phyloP scores from a whole-genome alignment of 2,888 invertebrate genomes.

The Lamproptera curius region DNA sequence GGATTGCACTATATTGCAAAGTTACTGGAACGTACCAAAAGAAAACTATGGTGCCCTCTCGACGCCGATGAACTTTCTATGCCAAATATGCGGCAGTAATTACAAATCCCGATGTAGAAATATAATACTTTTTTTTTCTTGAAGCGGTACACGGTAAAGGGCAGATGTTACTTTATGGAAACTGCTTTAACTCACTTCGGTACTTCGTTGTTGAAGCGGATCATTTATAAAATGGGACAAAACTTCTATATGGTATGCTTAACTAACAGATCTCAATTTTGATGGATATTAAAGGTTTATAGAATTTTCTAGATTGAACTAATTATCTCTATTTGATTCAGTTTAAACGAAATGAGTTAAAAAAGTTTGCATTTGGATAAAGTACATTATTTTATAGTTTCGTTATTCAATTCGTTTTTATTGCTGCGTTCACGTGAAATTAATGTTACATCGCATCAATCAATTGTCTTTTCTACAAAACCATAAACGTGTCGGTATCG shows the following conservation, averaged over 20 bases:
- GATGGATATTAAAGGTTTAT: too few species aligned
- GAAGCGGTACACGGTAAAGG: conserved; percentile 69
- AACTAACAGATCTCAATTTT: too few species aligned
- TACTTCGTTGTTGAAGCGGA: conserved; percentile 16
- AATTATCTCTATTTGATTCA: too few species aligned
- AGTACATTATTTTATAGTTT: conserved; percentile 8
- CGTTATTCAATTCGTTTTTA: conserved; percentile 1
- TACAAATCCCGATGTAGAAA: conserved; percentile 56
- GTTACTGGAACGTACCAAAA: conserved; percentile 70
- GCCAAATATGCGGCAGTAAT: conserved; percentile 61
- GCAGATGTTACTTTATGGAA: conserved; percentile 58
- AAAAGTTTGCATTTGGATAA: conserved; percentile 19
- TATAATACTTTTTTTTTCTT: conserved; percentile 53
- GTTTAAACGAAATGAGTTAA: conserved; percentile 29
- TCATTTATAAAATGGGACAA: too few species aligned
- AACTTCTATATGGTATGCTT: too few species aligned
- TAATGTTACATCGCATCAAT: conserved; percentile 14
- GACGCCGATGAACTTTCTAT: conserved; percentile 76
- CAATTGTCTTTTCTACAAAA: conserved; percentile 10
- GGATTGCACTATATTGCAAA: conserved; percentile 76
- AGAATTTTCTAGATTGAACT: too few species aligned
- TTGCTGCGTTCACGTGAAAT: conserved; percentile 19
- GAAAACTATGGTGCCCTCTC: conserved; percentile 70
- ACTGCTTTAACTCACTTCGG: conserved; percentile 33
- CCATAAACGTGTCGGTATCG: conserved; percentile 12